phyloP scores from a whole-genome alignment of 2,888 invertebrate genomes.

The Yponomeuta sedellus region DNA sequence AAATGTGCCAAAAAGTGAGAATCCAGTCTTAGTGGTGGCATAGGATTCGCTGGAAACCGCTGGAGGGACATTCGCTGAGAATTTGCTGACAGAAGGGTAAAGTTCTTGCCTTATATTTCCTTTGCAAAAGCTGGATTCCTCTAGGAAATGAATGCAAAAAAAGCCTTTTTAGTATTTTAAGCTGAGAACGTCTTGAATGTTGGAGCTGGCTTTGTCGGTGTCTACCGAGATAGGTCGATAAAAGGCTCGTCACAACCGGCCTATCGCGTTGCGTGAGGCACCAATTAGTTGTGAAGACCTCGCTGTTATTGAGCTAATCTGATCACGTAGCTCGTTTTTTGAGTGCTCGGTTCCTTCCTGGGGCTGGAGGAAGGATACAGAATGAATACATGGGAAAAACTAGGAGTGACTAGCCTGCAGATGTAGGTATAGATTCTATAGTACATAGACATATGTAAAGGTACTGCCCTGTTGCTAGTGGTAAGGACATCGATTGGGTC shows the following conservation, averaged over 20 bases:
- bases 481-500: constrained; percentile 54
- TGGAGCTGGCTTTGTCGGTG: constrained; percentile 17
- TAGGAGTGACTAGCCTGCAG: constrained; percentile 25
- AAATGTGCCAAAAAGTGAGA: constrained; percentile 75
- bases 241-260: constrained; percentile 33
- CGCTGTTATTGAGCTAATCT: constrained; percentile 33
- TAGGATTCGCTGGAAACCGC: constrained; percentile 62
- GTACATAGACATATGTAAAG: constrained; percentile 29
- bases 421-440: constrained; percentile 24
- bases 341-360: constrained; percentile 22
- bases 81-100: constrained; percentile 73
- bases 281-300: constrained; percentile 30
- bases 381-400: constrained; percentile 32
- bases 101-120: constrained; percentile 24
- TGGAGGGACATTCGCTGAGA: constrained; percentile 65
- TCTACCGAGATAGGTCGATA: constrained; percentile 11
- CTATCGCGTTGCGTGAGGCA: constrained; percentile 34
- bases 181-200: constrained; percentile 15
- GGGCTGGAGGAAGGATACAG: constrained; percentile 28
- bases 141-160: neutral
- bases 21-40: constrained; percentile 72
- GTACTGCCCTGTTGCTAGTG: constrained; percentile 64
- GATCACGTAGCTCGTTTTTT: constrained; percentile 30
- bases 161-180: neutral
- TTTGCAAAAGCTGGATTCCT: neutral